A percentile compares a stretch with the other conserved stretches of the same genome.
Evolutionary conservation across 2,113 vertebrate species (phyloP).

Genomic region (Bos taurus): DNA sequence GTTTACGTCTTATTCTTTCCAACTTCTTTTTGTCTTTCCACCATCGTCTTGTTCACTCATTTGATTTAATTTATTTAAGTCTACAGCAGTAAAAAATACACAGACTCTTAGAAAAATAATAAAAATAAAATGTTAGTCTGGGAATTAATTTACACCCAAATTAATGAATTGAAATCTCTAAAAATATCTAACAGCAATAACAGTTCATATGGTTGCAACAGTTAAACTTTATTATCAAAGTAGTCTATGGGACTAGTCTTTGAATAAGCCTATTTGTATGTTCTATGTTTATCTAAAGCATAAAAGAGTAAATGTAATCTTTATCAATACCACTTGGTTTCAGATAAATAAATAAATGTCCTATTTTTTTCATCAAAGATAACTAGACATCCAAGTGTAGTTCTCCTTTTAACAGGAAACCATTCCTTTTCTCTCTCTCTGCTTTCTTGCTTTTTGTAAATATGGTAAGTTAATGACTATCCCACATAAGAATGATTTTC

Average conservation of each 20-base stretch:
- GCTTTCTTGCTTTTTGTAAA: conserved; percentile 14
- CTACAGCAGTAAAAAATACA: not conserved
- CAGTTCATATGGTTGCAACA: not conserved
- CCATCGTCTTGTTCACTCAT: not conserved
- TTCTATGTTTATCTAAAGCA: not conserved
- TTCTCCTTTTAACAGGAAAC: not conserved
- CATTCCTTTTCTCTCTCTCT: not conserved
- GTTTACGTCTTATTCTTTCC: not conserved
- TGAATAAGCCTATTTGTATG: not conserved
- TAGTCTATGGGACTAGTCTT: not conserved
- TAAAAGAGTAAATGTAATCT: not conserved
- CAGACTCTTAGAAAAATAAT: not conserved
- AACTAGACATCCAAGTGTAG: not conserved
- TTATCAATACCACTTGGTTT: not conserved
- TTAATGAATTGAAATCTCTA: not conserved
- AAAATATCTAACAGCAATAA: not conserved
- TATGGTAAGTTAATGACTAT: conserved; percentile 41
- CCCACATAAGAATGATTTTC: conserved; percentile 50
- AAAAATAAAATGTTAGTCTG: not conserved
- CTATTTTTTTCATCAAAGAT: conserved; percentile 49
- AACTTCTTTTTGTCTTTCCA: not conserved
- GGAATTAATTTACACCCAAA: not conserved
- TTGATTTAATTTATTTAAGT: not conserved
- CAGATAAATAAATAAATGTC: not conserved
- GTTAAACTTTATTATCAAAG: not conserved